phyloP scores from a whole-genome alignment of 2,113 vertebrate species.

The Lynx canadensis region DNA sequence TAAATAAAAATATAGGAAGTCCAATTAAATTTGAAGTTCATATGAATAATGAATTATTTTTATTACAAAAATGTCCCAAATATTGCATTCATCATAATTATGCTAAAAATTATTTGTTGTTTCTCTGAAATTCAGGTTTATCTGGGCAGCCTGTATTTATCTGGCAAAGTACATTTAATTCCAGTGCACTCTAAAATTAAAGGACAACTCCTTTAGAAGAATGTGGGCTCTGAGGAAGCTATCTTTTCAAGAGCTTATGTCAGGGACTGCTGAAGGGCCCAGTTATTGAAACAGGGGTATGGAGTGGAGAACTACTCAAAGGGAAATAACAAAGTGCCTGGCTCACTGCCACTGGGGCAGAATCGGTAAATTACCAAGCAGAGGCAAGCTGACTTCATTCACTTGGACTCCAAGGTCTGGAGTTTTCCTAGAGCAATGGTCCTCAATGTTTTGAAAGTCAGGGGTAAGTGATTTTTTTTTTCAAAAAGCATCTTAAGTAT shows the following conservation, averaged over 20 bases:
- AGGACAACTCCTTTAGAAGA: not conserved
- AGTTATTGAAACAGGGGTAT: not conserved
- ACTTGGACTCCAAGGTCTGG: not conserved
- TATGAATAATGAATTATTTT: not conserved
- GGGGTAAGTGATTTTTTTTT: not conserved
- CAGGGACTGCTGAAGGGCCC: not conserved
- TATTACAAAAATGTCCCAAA: not conserved
- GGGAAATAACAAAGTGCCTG: not conserved
- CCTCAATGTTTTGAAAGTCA: not conserved
- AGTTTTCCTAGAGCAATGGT: not conserved
- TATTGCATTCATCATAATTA: not conserved
- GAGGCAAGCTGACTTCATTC: not conserved
- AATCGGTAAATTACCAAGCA: not conserved
- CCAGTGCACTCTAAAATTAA: not conserved
- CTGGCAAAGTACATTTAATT: not conserved
- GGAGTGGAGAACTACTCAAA: not conserved
- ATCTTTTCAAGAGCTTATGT: not conserved
- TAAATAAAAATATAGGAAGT: not conserved
- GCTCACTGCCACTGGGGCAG: not conserved
- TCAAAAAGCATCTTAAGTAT: not conserved
- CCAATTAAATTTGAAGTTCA: not conserved
- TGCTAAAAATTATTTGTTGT: not conserved
- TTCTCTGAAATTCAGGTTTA: constrained; percentile 19
- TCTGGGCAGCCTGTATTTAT: not conserved
- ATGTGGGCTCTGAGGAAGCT: not conserved